Conservation (phyloP, 53 echinoderm and acorn worm species). For the Henricia sp. region DNA sequence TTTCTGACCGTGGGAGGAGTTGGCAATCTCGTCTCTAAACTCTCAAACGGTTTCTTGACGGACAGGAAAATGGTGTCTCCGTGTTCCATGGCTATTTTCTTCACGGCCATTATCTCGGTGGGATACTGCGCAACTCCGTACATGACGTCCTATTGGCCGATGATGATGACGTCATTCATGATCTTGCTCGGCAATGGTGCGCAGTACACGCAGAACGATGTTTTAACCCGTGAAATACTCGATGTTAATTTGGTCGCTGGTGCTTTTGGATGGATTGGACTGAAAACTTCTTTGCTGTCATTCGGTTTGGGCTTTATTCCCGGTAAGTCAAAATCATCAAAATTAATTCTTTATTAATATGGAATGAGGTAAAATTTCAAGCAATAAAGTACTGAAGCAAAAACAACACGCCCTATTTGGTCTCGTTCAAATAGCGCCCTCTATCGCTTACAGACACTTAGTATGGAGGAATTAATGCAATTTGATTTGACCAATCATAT, state of each 20-base stretch:
- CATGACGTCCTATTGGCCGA: conserved; percentile 13
- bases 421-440: no score
- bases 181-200: neutral
- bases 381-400: no score
- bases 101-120: neutral
- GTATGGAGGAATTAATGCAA: no score
- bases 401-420: no score
- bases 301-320: neutral
- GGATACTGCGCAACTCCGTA: conserved; percentile 15
- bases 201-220: neutral
- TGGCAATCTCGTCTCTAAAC: neutral
- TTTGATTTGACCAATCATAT: no score
- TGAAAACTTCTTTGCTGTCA: neutral
- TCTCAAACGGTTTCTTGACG: neutral
- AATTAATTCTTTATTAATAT: no score
- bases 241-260: conserved; percentile 14
- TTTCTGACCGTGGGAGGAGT: conserved; percentile 22
- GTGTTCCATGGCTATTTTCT: neutral
- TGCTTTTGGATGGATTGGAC: conserved; percentile 4
- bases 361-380: no score
- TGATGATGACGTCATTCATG: conserved; percentile 11
- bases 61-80: neutral
- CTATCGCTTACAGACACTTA: no score
- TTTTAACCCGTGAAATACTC: conserved; percentile 6
- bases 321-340: no score